Conservation (phyloP, 2,888 invertebrate genomes). For the Lasius fuliginosus region DNA sequence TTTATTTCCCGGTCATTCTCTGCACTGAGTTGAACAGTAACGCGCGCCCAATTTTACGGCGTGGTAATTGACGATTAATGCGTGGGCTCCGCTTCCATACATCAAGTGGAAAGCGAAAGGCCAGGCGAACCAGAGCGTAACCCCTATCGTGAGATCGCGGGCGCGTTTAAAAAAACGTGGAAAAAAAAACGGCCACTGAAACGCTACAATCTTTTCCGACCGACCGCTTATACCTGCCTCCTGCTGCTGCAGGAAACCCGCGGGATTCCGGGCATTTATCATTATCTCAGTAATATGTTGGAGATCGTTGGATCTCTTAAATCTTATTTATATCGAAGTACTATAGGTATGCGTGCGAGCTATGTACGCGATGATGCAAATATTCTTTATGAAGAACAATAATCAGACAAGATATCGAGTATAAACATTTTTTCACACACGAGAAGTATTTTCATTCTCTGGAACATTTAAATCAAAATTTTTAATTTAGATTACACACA, state of each 20-base stretch:
- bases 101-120: conserved; percentile 76
- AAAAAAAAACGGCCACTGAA: conserved; percentile 60
- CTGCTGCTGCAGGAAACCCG: background rate
- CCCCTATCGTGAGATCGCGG: conserved; percentile 70
- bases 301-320: background rate
- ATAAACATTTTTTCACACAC: background rate
- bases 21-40: background rate
- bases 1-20: background rate
- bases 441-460: background rate
- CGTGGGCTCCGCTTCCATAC: conserved; percentile 18
- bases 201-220: conserved; percentile 44
- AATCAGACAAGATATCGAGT: background rate
- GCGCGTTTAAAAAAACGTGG: conserved; percentile 60
- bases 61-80: conserved; percentile 57
- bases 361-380: background rate
- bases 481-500: background rate
- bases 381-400: background rate
- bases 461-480: background rate
- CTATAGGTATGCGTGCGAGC: background rate
- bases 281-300: background rate
- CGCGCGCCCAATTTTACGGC: conserved; percentile 23
- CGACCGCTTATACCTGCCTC: conserved; percentile 12
- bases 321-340: background rate
- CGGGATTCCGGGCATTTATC: conserved; percentile 2
- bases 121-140: conserved; percentile 72